A percentile compares a stretch with the other conserved stretches of the same genome.
These are phyloP conservation scores for Oscheius myriophilus DNA, from an alignment of 2,888 invertebrate species.

Conservation along the genomic window DNA sequence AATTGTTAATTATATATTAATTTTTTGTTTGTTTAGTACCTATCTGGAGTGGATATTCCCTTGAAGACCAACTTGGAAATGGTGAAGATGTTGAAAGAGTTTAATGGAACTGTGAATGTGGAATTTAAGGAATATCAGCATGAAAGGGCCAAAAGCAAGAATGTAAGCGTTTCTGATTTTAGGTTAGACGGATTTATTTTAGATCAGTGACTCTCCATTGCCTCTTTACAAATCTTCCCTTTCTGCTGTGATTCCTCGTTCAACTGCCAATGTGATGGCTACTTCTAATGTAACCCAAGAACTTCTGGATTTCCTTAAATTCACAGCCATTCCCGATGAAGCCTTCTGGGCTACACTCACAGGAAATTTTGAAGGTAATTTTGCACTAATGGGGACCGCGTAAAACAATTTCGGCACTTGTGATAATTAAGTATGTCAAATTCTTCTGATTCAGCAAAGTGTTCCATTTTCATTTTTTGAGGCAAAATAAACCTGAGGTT, in stretches of 20 bases:
- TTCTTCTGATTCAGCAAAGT: too few species aligned
- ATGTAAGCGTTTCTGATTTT: constrained; percentile 27
- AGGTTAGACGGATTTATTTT: constrained; percentile 1
- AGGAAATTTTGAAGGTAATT: constrained; percentile 31
- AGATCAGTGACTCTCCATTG: constrained; percentile 35
- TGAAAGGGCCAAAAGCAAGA: constrained; percentile 24
- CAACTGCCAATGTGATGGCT: constrained; percentile 36
- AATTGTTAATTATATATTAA: not conserved
- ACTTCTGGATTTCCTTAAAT: constrained; percentile 37
- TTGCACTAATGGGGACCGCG: not conserved
- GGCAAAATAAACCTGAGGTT: too few species aligned
- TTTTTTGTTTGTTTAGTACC: constrained; percentile 35
- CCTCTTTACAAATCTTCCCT: constrained; percentile 47
- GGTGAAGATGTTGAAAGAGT: constrained; percentile 44
- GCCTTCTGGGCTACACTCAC: constrained; percentile 45
- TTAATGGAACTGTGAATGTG: constrained; percentile 43
- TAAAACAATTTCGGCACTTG: too few species aligned
- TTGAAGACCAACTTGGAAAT: constrained; percentile 50
- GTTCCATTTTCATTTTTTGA: too few species aligned
- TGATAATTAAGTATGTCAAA: too few species aligned
- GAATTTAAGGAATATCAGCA: constrained; percentile 28
- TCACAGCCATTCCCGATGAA: constrained; percentile 45
- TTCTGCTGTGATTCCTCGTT: constrained; percentile 41
- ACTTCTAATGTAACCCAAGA: constrained; percentile 22
- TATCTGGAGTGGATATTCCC: constrained; percentile 47